Percentiles rank a stretch among this genome's conserved stretches.
phyloP scores from a whole-genome alignment of 2,888 invertebrate genomes.

The Nomada ruficornis region DNA sequence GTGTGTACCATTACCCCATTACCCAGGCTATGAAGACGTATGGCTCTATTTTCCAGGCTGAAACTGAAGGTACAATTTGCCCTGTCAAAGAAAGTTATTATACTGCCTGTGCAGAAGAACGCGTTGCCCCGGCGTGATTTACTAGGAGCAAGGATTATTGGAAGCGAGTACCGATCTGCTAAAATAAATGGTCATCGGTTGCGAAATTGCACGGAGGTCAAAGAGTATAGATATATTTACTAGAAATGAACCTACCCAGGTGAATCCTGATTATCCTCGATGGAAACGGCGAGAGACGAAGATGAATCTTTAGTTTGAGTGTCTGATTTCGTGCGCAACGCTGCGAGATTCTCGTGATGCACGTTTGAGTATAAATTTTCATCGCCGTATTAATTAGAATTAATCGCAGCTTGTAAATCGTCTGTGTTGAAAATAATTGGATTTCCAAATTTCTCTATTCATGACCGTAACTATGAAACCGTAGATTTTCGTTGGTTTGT shows the following conservation, averaged over 20 bases:
- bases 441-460: too few relatives aligned
- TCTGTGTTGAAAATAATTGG: too few relatives aligned
- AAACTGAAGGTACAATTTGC: slow-evolving; percentile 56
- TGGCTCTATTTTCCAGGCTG: slow-evolving; percentile 56
- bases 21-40: slow-evolving; percentile 57
- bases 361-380: too few relatives aligned
- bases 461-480: too few relatives aligned
- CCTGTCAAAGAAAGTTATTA: slow-evolving; percentile 54
- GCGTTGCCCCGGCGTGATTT: slow-evolving; percentile 12
- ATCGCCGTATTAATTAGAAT: too few relatives aligned
- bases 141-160: slow-evolving; percentile 9
- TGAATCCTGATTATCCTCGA: neutral
- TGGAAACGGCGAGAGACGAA: neutral
- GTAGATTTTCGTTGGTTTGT: too few relatives aligned
- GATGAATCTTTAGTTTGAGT: neutral
- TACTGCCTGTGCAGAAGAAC: slow-evolving; percentile 22
- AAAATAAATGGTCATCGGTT: slow-evolving; percentile 1
- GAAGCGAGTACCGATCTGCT: slow-evolving; percentile 10
- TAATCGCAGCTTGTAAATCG: too few relatives aligned
- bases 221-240: neutral
- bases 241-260: neutral
- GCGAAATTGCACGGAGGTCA: neutral
- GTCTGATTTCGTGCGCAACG: too few relatives aligned
- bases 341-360: too few relatives aligned
- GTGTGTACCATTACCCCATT: slow-evolving; percentile 55